Evolutionary conservation across 2,797 vertebrate genomes (phyloP), one percentile per base, ranked within the genome.

Genomic region (Cirrhinus molitorella): DNA sequence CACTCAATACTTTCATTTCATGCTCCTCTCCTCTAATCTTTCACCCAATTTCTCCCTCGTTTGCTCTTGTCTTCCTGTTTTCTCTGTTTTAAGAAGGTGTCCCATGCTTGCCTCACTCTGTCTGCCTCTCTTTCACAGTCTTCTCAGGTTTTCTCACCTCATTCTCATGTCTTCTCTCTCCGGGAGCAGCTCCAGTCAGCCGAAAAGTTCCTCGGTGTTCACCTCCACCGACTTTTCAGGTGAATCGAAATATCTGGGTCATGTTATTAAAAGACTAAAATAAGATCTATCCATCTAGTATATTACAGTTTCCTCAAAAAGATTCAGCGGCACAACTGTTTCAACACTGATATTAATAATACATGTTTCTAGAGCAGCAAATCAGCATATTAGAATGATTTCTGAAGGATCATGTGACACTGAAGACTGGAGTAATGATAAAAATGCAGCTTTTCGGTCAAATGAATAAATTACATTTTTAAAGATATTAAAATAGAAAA

Each of bases 1-100:
- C 90, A 92, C 89, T 93, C 93, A 93, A 93, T 94, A 93, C 89
- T 92, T 93, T 94, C 92, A 93, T 93, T 94, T 93, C 94, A 92
- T 93, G 92, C 90, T 93, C 91, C 90, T 91, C 89, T 90, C 90
- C 89, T 90, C 90, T 93, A 92, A 95, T 94, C 93, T 94, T 89
- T 91, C 87, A 87, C 90, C 92, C 89, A 91, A 92, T 95, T 94
- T 92, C 92, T 92, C 86, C 91, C 71, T 31, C 81, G 86, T 89
- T 90, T 88, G 85, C 88, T 90, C 91, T 91, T 90, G 90, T 90
- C 89, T 79, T 89, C 91, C 90, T 90, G 61, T 90, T 91, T 84
- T 74, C 76, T 71, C 82, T 73, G 61, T 80, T 82, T 79, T 71
- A 85, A 81, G 76, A 81, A 63, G 61, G 37, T 66, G 28, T 51